Evolutionary conservation across 2,113 vertebrate genomes (phyloP).

Genomic region (Hyla sarda): DNA sequence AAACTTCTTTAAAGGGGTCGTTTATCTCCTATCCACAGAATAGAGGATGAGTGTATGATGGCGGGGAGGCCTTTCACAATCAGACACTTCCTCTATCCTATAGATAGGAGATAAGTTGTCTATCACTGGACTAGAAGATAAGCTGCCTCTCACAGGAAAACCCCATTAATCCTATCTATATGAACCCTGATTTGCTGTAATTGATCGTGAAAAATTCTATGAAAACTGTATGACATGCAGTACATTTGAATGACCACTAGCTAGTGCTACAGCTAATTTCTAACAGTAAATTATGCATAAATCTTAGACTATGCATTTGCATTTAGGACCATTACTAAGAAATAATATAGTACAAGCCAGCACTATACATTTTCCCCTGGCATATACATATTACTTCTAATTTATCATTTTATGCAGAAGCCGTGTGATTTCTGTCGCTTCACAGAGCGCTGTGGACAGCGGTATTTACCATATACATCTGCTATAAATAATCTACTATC

Average conservation of each 20-base stretch:
- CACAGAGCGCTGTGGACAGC: not conserved
- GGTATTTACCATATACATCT: conserved; percentile 39
- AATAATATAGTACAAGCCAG: not conserved
- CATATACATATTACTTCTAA: not conserved
- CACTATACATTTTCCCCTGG: not conserved
- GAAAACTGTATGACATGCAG: not conserved
- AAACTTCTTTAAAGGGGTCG: too few relatives aligned
- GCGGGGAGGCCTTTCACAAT: too few relatives aligned
- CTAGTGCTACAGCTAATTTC: not conserved
- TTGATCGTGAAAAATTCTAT: not conserved
- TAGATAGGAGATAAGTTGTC: too few relatives aligned
- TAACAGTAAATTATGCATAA: not conserved
- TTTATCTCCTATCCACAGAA: too few relatives aligned
- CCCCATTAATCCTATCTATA: not conserved
- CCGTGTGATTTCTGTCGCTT: not conserved
- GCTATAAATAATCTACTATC: conserved; percentile 42
- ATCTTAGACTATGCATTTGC: not conserved
- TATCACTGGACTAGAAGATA: too few relatives aligned
- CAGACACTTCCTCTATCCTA: too few relatives aligned
- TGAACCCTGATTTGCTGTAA: not conserved
- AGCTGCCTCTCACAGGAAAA: too few relatives aligned
- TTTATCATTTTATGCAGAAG: not conserved
- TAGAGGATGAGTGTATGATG: too few relatives aligned
- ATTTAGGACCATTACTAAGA: conserved; percentile 14
- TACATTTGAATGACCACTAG: not conserved